Evolutionary conservation across 2,797 vertebrate genomes (phyloP), one percentile per base, ranked within the genome.

Genomic region (Eurystomus glaucurus): DNA sequence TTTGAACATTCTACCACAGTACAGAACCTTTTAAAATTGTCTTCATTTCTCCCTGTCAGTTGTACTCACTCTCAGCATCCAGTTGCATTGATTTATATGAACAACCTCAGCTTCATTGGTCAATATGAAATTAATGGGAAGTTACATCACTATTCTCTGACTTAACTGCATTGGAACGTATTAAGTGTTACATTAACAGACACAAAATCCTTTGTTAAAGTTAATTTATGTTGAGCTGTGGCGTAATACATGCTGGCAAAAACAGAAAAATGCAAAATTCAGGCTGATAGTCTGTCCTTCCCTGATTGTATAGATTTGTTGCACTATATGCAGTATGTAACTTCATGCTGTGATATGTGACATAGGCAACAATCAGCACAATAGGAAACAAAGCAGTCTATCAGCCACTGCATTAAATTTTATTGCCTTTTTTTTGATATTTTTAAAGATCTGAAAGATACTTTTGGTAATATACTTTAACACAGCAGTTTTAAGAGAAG

Each of bases 1-100:
- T n/a, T n/a, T n/a, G n/a, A n/a, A n/a, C n/a, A n/a, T n/a, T n/a
- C n/a, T 31, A 11, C 20, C 92, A 91, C 89, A 90, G 51, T 93
- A 84, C 93, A 97, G 82, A 97, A 85, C 70, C 88, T 91, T 97
- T 84, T 91, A 46, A 94, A 97, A 97, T 97, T 97, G 90, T 94
- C 80, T 97, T 97, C 31, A n/a, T 90, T 92, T 93, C 89, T 92
- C 35, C 71, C 61, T 68, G 82, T 96, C 91, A 95, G 64, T 95
- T 95, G 65, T 92, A 77, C 45, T 96, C 85, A 94, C 64, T 96
- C 50, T 97, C 89, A 97, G 86, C 79, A 96, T 97, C 64, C 78
- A 76, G 70, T 97, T 97, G 55, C 92, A 88, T 94, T 98, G 84
- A 95, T 98, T 96, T 95, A 95, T 95, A 62, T 91, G 76, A 95